A percentile compares a stretch with the other conserved stretches of the same genome.
phyloP scores from a whole-genome alignment of 2,797 vertebrate genomes.

The Melopsittacus undulatus region DNA sequence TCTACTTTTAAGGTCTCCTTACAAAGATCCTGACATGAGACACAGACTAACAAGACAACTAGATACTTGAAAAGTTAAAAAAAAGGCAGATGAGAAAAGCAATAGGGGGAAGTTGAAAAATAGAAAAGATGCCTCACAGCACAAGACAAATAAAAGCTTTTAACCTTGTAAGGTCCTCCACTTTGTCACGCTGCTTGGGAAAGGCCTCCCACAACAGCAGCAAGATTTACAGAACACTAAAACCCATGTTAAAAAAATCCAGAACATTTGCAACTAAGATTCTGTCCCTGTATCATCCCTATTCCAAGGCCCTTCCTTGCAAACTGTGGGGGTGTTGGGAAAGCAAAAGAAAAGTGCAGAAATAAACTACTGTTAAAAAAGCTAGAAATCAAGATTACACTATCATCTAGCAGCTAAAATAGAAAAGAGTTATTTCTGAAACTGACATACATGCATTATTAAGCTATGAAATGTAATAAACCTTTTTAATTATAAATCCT shows the following conservation, averaged over 20 bases:
- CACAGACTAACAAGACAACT: not conserved
- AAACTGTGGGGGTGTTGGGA: not conserved
- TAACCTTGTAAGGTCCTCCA: not conserved
- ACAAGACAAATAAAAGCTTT: fast-evolving
- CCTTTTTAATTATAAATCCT: not conserved
- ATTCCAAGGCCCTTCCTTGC: not conserved
- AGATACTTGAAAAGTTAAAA: not conserved
- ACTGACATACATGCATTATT: not conserved
- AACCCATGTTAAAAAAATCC: not conserved
- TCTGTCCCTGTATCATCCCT: not conserved
- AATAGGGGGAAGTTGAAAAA: not conserved
- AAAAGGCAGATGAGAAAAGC: not conserved
- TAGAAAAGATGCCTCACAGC: not conserved
- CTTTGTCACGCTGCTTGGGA: not conserved
- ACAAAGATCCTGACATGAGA: not conserved
- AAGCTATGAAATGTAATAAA: not conserved
- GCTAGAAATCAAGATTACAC: not conserved
- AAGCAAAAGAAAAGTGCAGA: not conserved
- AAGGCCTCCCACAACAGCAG: not conserved
- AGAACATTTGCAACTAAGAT: not conserved
- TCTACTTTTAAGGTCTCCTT: not conserved
- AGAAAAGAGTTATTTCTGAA: not conserved
- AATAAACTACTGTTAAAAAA: not conserved
- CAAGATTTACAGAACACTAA: not conserved
- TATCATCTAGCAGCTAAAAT: not conserved